Evolutionary conservation across 2,888 invertebrate species (phyloP).

Genomic region (Ophioninae sp.): DNA sequence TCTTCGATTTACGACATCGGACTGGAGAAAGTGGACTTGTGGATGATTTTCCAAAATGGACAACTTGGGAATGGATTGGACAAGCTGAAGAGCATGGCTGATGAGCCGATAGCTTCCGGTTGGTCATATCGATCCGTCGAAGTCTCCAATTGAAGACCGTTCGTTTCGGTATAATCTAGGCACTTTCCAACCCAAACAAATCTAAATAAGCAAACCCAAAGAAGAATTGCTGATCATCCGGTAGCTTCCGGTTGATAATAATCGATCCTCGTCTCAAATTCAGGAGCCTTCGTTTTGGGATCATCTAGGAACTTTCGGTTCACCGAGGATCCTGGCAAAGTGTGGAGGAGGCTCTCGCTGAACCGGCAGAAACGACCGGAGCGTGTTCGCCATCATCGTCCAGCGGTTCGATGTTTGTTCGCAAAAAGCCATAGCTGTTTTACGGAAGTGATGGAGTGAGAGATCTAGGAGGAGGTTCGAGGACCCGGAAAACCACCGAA

Average conservation of each 20-base stretch:
- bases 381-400: constrained; percentile 41
- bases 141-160: too few relatives aligned
- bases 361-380: constrained; percentile 31
- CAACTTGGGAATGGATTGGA: background rate
- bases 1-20: constrained; percentile 72
- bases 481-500: constrained; percentile 17
- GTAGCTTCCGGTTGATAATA: background rate
- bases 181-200: too few relatives aligned
- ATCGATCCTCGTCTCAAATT: background rate
- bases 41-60: constrained; percentile 38
- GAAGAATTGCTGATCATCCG: background rate
- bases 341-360: constrained; percentile 19
- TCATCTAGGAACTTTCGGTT: background rate
- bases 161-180: too few relatives aligned
- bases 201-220: too few relatives aligned
- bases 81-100: too few relatives aligned
- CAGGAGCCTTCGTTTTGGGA: background rate
- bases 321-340: background rate
- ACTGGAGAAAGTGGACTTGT: constrained; percentile 23
- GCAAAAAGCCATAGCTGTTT: constrained; percentile 65
- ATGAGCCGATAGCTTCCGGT: background rate
- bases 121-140: background rate
- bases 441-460: constrained; percentile 52
- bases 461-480: constrained; percentile 20
- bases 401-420: constrained; percentile 45